Percentiles rank a stretch among this genome's conserved stretches.
Evolutionary conservation across 2,113 vertebrate species (phyloP).

Genomic region (Motacilla tschutschensis): DNA sequence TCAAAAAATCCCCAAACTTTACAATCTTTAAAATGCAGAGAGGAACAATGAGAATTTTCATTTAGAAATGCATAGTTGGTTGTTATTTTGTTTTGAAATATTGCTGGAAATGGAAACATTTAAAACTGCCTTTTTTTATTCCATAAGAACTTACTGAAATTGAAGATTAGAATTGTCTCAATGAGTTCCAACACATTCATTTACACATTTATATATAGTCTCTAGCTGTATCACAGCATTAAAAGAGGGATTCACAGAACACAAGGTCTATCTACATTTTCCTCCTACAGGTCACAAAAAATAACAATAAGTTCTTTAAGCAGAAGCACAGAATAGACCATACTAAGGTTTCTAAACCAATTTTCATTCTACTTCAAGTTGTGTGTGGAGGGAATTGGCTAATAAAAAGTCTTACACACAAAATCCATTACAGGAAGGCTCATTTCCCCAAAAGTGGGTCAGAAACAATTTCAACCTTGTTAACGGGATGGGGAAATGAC

Average conservation of each 20-base stretch:
- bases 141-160: neutral
- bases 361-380: conserved; percentile 39
- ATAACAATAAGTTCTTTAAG: neutral
- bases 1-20: neutral
- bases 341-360: conserved; percentile 38
- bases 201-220: neutral
- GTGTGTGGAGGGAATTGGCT: conserved; percentile 49
- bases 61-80: neutral
- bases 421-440: conserved; percentile 55
- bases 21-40: neutral
- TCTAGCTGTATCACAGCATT: neutral
- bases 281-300: neutral
- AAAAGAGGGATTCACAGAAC: neutral
- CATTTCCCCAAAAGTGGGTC: conserved; percentile 47
- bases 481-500: neutral
- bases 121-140: neutral
- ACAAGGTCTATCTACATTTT: neutral
- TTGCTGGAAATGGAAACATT: neutral
- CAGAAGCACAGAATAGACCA: neutral
- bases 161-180: neutral
- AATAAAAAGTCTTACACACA: conserved; percentile 51
- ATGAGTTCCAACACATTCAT: neutral
- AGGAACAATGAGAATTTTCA: neutral
- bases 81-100: neutral
- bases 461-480: conserved; percentile 44